Percentiles rank a stretch among this genome's conserved stretches.
Conservation (phyloP, 1,140 invertebrate genomes). For the Papilio polytes region DNA sequence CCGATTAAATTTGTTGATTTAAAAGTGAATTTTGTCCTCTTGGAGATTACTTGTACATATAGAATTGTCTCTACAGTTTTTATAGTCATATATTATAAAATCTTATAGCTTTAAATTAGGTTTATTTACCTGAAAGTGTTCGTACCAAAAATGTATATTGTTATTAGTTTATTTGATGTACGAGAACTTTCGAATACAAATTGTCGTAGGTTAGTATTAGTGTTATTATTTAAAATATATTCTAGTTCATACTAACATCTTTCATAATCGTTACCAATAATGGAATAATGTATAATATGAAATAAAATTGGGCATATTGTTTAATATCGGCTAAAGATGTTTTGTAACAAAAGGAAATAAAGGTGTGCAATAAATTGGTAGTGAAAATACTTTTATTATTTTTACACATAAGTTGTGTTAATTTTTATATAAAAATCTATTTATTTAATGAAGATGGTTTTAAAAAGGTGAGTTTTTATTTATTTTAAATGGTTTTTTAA, state of each 20-base stretch:
- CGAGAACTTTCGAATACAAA: slow-evolving; percentile 74
- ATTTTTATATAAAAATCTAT: neutral
- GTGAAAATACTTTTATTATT: slow-evolving; percentile 42
- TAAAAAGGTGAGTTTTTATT: neutral
- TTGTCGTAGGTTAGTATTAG: slow-evolving; percentile 72
- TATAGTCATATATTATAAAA: slow-evolving; percentile 76
- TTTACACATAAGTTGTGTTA: neutral
- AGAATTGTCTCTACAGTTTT: slow-evolving; percentile 60
- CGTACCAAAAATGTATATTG: slow-evolving; percentile 82
- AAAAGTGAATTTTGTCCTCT: slow-evolving; percentile 41
- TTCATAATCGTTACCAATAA: slow-evolving; percentile 72
- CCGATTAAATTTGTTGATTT: slow-evolving; percentile 37
- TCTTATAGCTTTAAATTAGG: slow-evolving; percentile 79
- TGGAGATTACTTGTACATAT: slow-evolving; percentile 59
- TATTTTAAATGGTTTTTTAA: neutral
- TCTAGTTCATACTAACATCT: slow-evolving; percentile 61
- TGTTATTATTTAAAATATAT: slow-evolving; percentile 73
- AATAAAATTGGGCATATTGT: slow-evolving; percentile 63
- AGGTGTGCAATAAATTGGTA: slow-evolving; percentile 77
- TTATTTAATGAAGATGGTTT: neutral
- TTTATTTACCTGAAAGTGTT: slow-evolving; percentile 65
- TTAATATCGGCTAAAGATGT: slow-evolving; percentile 59
- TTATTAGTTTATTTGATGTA: slow-evolving; percentile 74
- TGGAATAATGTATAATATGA: slow-evolving; percentile 58
- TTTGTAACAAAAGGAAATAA: slow-evolving; percentile 72